phyloP scores from a whole-genome alignment of 2,888 invertebrate genomes.

The Isotomurus palustris region DNA sequence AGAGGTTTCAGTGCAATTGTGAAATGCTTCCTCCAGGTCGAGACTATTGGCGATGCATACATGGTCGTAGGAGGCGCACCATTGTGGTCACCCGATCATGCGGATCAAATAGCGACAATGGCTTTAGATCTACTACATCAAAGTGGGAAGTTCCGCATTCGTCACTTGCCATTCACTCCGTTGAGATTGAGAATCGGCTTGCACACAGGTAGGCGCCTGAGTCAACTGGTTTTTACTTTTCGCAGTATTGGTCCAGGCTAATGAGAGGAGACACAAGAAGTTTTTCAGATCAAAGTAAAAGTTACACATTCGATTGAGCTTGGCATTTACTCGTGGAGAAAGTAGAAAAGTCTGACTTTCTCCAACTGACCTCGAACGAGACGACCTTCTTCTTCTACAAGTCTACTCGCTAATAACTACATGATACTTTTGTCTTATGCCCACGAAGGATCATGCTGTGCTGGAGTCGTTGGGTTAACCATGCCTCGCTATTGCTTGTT shows the following conservation, averaged over 20 bases:
- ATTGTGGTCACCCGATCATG: constrained; percentile 73
- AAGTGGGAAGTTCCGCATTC: constrained; percentile 82
- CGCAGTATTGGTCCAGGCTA: too few relatives aligned
- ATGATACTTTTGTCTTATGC: too few relatives aligned
- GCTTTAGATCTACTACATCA: constrained; percentile 83
- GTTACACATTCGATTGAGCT: too few relatives aligned
- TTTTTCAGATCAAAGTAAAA: too few relatives aligned
- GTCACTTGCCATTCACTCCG: constrained; percentile 80
- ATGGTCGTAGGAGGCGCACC: constrained; percentile 74
- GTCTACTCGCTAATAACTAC: too few relatives aligned
- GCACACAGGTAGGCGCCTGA: constrained; percentile 71
- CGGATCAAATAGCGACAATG: constrained; percentile 86
- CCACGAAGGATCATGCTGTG: constrained; percentile 78
- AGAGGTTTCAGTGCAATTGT: neutral
- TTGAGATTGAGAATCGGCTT: constrained; percentile 80
- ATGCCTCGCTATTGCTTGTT: constrained; percentile 91
- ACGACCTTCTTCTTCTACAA: too few relatives aligned
- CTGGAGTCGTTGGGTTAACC: constrained; percentile 67
- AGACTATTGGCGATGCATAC: constrained; percentile 91
- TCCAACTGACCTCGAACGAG: too few relatives aligned
- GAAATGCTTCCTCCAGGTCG: constrained; percentile 58
- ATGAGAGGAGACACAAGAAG: too few relatives aligned
- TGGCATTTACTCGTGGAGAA: too few relatives aligned
- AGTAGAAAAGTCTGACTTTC: too few relatives aligned
- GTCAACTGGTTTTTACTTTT: too few relatives aligned